These are phyloP conservation scores for Chrysocyon brachyurus DNA, from an alignment of 2,797 vertebrate species.

Conservation along the genomic window DNA sequence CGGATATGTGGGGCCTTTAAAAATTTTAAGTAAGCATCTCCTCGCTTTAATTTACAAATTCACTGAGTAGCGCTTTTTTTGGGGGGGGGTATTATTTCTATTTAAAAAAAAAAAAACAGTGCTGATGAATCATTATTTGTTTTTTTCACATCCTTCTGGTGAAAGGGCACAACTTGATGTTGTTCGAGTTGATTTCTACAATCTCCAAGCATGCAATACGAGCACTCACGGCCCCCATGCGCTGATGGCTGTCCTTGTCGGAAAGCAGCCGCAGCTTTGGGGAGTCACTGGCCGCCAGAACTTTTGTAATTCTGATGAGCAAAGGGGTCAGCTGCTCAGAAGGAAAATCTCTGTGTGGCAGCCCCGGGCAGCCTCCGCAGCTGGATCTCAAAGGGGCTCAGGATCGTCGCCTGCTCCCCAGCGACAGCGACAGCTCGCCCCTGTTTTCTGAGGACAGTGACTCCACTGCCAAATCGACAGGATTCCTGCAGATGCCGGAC, in stretches of 20 bases:
- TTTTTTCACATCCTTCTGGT: background rate
- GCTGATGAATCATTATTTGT: background rate
- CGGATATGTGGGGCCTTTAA: background rate
- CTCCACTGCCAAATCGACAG: slow-evolving; percentile 27
- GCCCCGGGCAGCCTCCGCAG: fast-evolving
- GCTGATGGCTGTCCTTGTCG: background rate
- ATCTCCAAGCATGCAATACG: background rate
- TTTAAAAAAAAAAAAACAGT: background rate
- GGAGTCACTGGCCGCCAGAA: background rate
- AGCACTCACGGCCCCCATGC: fast-evolving
- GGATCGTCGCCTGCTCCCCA: fast-evolving
- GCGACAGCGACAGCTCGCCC: background rate
- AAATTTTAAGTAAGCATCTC: background rate
- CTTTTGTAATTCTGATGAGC: fast-evolving
- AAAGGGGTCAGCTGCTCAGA: fast-evolving
- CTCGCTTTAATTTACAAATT: background rate
- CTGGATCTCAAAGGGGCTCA: fast-evolving
- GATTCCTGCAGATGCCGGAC: background rate
- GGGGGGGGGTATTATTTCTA: background rate
- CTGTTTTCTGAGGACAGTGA: slow-evolving; percentile 21
- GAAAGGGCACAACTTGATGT: no score
- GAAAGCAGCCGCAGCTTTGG: background rate
- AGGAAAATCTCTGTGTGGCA: no score
- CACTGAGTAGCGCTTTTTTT: background rate
- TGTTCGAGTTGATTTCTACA: background rate